Base-by-base conservation (phyloP, 2,888 invertebrate species). In the Pristionchus mayeri region DNA sequence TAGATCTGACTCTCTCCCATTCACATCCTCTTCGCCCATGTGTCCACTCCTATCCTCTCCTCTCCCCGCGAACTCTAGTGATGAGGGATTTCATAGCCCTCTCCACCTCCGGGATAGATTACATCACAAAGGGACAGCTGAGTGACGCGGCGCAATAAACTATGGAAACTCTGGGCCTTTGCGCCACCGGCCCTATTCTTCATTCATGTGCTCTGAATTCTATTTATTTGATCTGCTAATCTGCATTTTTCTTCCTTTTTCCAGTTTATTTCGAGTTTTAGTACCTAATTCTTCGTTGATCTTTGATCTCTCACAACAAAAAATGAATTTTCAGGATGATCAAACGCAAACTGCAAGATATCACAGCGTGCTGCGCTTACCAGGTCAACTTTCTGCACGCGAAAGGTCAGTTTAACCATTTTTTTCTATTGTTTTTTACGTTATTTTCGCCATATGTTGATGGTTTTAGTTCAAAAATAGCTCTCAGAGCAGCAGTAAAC, bases 321-420 rank as follows among this genome's bases (percentile, higher is more conserved):
- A 13, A 1, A n/a, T 6, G 4, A 0, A 21, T 1, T 85, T 90
- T 40, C 87, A 91, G 88, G 86, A 91, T 91, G 91, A 86, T 91
- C 84, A 91, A 91, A 85, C 87, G 90, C 50, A 90, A 90, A 86
- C 87, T 91, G 71, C 91, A 91, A 85, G 90, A 91, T 82, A 83
- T 91, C 84, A 90, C 91, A 2, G 90, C 91, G 11, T 91, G 90
- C 84, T 91, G 91, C 85, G 89, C 91, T 16, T 91, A 91, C 87
- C 88, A 91, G 75, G 88, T 91, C 79, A 88, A 90, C 79, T 91
- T 91, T 83, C 87, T 91, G 54, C 91, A 91, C 80, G 88, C 90
- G 54, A 90, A 91, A 88, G 88, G 91, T 91, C 52, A 4, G 81
- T 54, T 50, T 27, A 16, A 4, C 48, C 0, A 21, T 44, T 1